Conservation (phyloP, 2,888 invertebrate genomes). For the Trichogramma dendrolimi region DNA sequence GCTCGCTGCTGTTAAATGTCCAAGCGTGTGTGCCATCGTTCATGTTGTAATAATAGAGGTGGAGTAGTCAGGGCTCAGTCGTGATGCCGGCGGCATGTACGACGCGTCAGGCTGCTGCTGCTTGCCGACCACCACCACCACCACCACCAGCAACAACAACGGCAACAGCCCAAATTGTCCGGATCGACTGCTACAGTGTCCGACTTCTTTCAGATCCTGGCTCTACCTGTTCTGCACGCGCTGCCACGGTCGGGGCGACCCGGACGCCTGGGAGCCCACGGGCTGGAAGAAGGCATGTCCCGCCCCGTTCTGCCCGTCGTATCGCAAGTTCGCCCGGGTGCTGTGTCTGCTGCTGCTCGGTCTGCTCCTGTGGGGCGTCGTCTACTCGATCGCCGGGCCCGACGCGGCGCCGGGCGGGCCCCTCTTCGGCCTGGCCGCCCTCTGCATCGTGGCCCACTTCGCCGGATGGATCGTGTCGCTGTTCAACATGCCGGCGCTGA, state of each 20-base stretch:
- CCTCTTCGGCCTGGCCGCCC: slow-evolving; percentile 70
- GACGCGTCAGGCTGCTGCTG: no score
- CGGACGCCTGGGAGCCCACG: slow-evolving; percentile 77
- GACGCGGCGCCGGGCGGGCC: slow-evolving; percentile 81
- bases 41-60: no score
- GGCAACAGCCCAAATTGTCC: no score
- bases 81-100: no score
- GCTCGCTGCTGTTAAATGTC: no score
- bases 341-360: slow-evolving; percentile 71
- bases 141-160: no score
- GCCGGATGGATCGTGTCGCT: slow-evolving; percentile 78
- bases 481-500: slow-evolving; percentile 76
- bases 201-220: slow-evolving; percentile 65
- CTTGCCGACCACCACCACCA: no score
- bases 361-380: slow-evolving; percentile 69
- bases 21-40: no score
- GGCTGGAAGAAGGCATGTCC: slow-evolving; percentile 79
- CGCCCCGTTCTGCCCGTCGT: slow-evolving; percentile 80
- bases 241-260: slow-evolving; percentile 68
- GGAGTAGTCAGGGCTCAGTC: no score
- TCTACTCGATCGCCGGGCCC: slow-evolving; percentile 71
- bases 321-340: slow-evolving; percentile 76
- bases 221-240: slow-evolving; percentile 76
- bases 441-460: slow-evolving; percentile 74
- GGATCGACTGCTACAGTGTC: no score